Base-by-base conservation (phyloP, 2,113 vertebrate species). In the Orthochromis indermauri region DNA sequence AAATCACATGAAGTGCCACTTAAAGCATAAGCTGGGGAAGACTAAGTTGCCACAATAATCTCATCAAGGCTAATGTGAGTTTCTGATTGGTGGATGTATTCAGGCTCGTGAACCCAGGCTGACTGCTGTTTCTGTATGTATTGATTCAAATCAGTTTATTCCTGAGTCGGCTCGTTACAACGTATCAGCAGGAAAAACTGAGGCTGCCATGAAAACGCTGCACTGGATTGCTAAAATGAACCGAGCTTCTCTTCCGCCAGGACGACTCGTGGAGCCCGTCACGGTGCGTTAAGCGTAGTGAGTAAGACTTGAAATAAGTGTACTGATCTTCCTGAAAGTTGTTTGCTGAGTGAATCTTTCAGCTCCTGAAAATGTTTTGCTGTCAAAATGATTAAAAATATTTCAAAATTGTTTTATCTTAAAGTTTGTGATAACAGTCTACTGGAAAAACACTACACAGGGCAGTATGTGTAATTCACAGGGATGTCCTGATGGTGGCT, bases 131-230 rank as follows among this genome's bases (percentile, higher is more conserved):
- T 51, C 10, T 51, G 4, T 81, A 28, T 42, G 4, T 26, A 2
- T 66, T 51, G 31, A 16, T 89, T 88, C 88, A 40, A 19, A 21
- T 92, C 81, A 99, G 98, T 98, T 97, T n/a, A 97, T 99, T 81
- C 99, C 99, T 0, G 99, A 99, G 91, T 99, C 98, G 0, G 98
- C 97, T 0, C 96, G 98, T 9, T 99, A 97, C 93, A 96, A 98
- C 2, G 92, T 98, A 55, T 99, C 98, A 5, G 96, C 89, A 0
- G 98, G 98, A 42, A 99, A 98, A 10, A 10, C 90, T 0, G 55
- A 84, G 1, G 97, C 95, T 0, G 99, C 98, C 0, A 7, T 97
- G 45, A 68, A 93, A 14, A 99, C 98, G 0, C 96, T 99, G 84
- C 63, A 93, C 35, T 59, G 83, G 61, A 98, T 99, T 3, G 97